Base-by-base conservation (phyloP, 2,888 invertebrate species). In the Gibbula magus region DNA sequence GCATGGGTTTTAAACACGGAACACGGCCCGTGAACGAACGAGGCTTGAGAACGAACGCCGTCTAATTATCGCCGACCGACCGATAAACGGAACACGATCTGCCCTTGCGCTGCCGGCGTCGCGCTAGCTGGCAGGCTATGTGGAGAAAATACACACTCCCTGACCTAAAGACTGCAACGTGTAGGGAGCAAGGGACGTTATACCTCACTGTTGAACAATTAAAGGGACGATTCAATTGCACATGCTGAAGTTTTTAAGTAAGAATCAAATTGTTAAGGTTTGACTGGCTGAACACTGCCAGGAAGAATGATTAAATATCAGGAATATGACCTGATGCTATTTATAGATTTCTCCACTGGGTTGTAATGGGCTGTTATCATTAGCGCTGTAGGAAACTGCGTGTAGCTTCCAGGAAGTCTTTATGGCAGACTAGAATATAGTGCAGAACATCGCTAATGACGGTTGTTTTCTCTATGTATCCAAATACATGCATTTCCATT, bases 61-160 rank as follows among this genome's bases (percentile, higher is more conserved):
- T 61, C 61, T 29, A 61, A 61, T 61, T 61, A 61, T 61, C 61
- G 61, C 29, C 61, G 61, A 29, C 61, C 61, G 61, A 13, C 61
- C 61, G 61, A 61, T 61, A 61, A 61, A 61, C 61, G 61, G 61
- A 61, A 61, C 61, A 61, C 61, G 61, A 29, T n/a, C 61, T 61
- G 29, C 29, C 61, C 25, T 29, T 16, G 29, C 61, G 61, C 61
- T 61, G 61, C 18, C 61, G 61, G 61, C 61, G 61, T n/a, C 16
- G 45, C 61, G 29, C 22, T 29, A 61, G 61, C 61, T 61, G 29
- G 13, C 45, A 45, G 45, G 61, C 61, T 25, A 25, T 61, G 61
- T 29, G 61, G 25, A 61, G 61, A 29, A 29, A 61, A 22, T 61
- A 29, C 25, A 25, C 61, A 18, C 16, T 25, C 61, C 29, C 8